A percentile compares a stretch with the other conserved stretches of the same genome.
Conservation (phyloP, 1,140 invertebrate species). For the Platyura marginata region DNA sequence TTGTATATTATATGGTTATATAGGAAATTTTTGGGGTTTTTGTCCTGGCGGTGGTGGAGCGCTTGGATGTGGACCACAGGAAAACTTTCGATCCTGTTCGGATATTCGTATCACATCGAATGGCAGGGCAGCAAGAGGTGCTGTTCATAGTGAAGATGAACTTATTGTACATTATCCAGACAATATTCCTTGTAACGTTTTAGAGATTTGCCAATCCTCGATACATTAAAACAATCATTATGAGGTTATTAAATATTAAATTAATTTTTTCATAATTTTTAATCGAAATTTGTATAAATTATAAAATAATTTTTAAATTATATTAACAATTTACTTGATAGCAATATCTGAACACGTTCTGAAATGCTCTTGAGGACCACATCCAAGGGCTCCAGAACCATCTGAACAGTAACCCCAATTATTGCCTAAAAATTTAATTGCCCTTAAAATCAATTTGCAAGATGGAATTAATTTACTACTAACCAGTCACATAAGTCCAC, state of each 20-base stretch:
- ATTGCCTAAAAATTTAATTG: slow-evolving; percentile 25
- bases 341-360: slow-evolving; percentile 39
- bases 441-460: too few relatives aligned
- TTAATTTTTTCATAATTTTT: too few relatives aligned
- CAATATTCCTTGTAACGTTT: slow-evolving; percentile 16
- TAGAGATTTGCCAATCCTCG: background rate
- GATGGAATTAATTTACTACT: too few relatives aligned
- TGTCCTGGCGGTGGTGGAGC: slow-evolving; percentile 18
- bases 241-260: too few relatives aligned
- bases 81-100: slow-evolving; percentile 39
- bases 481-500: slow-evolving; percentile 31
- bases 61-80: slow-evolving; percentile 35
- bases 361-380: slow-evolving; percentile 39
- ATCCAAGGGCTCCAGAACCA: slow-evolving; percentile 23
- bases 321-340: slow-evolving; percentile 16
- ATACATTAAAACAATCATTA: background rate
- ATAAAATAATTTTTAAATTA: background rate
- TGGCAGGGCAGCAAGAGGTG: slow-evolving; percentile 3
- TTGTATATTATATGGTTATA: slow-evolving; percentile 13
- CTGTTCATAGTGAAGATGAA: background rate
- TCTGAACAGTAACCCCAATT: slow-evolving; percentile 27
- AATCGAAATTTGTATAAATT: too few relatives aligned
- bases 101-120: slow-evolving; percentile 33
- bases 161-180: background rate
- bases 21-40: slow-evolving; percentile 27